Percentiles rank a stretch among this genome's conserved stretches.
Evolutionary conservation across 2,888 invertebrate species (phyloP).

Genomic region (Rhimphoctona megacephalus): DNA sequence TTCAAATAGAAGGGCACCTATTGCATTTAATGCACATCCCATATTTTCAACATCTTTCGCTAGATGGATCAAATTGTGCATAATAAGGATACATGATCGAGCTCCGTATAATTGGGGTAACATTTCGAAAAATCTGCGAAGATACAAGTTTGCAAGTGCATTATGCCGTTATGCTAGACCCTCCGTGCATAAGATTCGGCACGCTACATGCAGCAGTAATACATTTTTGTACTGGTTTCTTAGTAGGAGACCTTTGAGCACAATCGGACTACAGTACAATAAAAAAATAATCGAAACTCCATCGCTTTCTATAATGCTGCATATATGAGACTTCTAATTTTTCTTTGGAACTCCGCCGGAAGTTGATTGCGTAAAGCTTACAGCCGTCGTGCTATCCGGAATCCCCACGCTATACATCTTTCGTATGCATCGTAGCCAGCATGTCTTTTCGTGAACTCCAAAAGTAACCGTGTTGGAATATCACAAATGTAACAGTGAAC

Average conservation of each 20-base stretch:
- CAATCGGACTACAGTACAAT: conserved; percentile 30
- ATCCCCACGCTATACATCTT: conserved; percentile 56
- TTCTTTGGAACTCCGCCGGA: no score
- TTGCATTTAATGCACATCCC: not conserved
- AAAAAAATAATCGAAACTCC: conserved; percentile 52
- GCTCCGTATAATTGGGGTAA: conserved; percentile 31
- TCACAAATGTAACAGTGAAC: conserved; percentile 68
- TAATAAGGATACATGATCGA: not conserved
- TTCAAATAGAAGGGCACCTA: conserved; percentile 54
- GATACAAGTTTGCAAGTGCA: conserved; percentile 35
- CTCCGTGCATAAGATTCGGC: conserved; percentile 42
- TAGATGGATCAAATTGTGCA: conserved; percentile 57
- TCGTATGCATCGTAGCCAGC: conserved; percentile 57
- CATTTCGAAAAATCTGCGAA: conserved; percentile 21
- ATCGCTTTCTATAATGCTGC: no score
- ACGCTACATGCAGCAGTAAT: conserved; percentile 6
- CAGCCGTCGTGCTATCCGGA: conserved; percentile 44
- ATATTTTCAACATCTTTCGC: conserved; percentile 67
- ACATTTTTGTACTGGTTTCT: no score
- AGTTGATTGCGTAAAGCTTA: conserved; percentile 13
- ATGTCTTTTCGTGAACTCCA: conserved; percentile 63
- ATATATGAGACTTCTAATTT: no score
- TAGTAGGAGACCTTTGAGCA: no score
- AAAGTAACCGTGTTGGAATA: conserved; percentile 64
- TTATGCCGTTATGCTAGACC: conserved; percentile 9